phyloP scores from a whole-genome alignment of 2,888 invertebrate species.

The Eristalinus aeneus region DNA sequence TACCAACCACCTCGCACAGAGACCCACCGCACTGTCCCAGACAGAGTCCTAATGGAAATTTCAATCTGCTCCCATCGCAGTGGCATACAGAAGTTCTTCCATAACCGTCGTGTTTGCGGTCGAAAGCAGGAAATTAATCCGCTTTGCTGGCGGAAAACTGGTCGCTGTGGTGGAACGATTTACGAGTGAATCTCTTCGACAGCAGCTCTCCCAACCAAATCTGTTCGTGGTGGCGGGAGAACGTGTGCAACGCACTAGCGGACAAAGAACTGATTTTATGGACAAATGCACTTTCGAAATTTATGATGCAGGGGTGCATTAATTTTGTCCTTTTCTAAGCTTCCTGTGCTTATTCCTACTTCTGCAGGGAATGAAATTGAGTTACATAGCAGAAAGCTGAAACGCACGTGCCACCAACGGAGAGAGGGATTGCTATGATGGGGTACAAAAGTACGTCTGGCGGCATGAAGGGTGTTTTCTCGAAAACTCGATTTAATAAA shows the following conservation, averaged over 20 bases:
- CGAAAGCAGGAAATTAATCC: conserved; percentile 14
- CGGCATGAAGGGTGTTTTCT: not conserved
- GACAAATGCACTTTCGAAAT: conserved; percentile 25
- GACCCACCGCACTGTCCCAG: not conserved
- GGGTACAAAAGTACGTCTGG: not conserved
- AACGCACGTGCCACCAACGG: not conserved
- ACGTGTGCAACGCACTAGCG: not conserved
- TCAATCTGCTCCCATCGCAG: not conserved
- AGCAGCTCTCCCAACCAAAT: not conserved
- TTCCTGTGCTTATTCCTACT: not conserved
- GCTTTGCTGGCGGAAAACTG: conserved; percentile 4
- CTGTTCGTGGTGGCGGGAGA: not conserved
- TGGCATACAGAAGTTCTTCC: conserved; percentile 1
- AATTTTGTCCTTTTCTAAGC: conserved; percentile 9
- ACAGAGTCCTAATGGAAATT: not conserved
- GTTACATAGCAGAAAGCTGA: not conserved
- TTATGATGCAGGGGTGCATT: conserved; percentile 12
- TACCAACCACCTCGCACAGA: not conserved
- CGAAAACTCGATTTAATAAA: not conserved
- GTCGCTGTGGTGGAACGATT: not conserved
- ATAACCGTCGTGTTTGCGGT: not conserved
- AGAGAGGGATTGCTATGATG: not conserved
- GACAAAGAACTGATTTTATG: conserved; percentile 1
- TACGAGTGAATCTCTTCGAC: not conserved
- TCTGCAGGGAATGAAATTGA: not conserved